A percentile compares a stretch with the other conserved stretches of the same genome.
Conservation (phyloP, 2,888 invertebrate species). For the Pherbina coryleti region DNA sequence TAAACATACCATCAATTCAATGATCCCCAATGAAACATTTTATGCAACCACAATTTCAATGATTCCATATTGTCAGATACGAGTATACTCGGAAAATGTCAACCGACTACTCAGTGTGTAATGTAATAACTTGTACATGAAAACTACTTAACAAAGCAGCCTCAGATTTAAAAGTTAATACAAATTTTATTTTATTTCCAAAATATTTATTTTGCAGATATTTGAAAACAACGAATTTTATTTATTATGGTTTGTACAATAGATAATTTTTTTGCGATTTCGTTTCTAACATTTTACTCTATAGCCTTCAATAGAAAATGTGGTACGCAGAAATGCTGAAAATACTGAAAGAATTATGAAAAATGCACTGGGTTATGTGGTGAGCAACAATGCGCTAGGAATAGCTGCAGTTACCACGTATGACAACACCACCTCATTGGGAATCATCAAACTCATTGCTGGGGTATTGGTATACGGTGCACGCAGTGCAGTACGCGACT, state of each 20-base stretch:
- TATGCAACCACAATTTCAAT: too few relatives aligned
- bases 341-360: slow-evolving; percentile 60
- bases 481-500: slow-evolving; percentile 62
- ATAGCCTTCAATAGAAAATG: slow-evolving; percentile 52
- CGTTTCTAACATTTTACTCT: neutral
- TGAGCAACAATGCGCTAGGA: slow-evolving; percentile 58
- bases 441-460: slow-evolving; percentile 59
- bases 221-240: too few relatives aligned
- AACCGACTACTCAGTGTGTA: too few relatives aligned
- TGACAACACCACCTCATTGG: slow-evolving; percentile 63
- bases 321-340: slow-evolving; percentile 55
- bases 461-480: slow-evolving; percentile 55
- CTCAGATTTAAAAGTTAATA: too few relatives aligned
- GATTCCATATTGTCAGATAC: too few relatives aligned
- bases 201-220: too few relatives aligned
- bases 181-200: too few relatives aligned
- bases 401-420: slow-evolving; percentile 59
- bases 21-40: too few relatives aligned
- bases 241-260: neutral
- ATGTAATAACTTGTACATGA: too few relatives aligned
- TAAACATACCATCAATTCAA: too few relatives aligned
- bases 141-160: too few relatives aligned
- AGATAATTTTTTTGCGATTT: neutral
- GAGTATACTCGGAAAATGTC: too few relatives aligned
- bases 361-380: slow-evolving; percentile 58